Base-by-base conservation (phyloP, 2,797 vertebrate genomes). In the Threskiornis aethiopicus region DNA sequence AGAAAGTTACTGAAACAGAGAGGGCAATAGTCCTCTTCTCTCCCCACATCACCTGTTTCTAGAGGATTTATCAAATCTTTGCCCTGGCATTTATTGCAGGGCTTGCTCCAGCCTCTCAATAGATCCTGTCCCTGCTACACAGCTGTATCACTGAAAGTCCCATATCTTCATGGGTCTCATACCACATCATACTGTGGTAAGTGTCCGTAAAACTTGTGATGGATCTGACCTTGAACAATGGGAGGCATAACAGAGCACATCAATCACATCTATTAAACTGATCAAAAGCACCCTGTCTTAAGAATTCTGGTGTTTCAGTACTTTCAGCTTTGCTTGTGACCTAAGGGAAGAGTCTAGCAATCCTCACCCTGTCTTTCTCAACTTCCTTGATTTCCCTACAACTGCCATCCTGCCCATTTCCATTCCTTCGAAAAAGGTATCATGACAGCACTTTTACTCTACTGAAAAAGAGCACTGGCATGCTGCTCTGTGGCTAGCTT, bases 31-130 rank as follows among this genome's bases (percentile, higher is more conserved):
- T 64, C 8, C 26, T 41, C 13, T 24, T n/a, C 31, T 54, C n/a
- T 64, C n/a, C 61, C 3, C 0, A 25, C 13, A 57, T 2, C 0
- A 0, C 21, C 24, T 21, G 6, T 35, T 87, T 19, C 33, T 37
- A 61, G 31, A 89, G 39, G 17, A 85, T 83, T 83, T 70, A 73
- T n/a, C 41, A 83, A 70, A 82, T 49, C 42, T 87, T 54, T 76
- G n/a, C 13, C 8, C 29, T 35, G 33, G 5, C 12, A 1, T 35
- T 77, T 69, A 81, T 5, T 21, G 22, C 37, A 81, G 10, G 14
- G 22, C 26, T 83, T 86, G 41, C 37, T 93, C 49, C 76, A 78
- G 61, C 10, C 28, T 71, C 83, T 61, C 29, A 61, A 11, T 2
- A 85, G 42, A 31, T 70, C 26, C 75, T 62, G 29, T 41, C 54